These are phyloP conservation scores for Drosophila oshimai DNA, from an alignment of 1,140 invertebrate species.

Conservation along the genomic window DNA sequence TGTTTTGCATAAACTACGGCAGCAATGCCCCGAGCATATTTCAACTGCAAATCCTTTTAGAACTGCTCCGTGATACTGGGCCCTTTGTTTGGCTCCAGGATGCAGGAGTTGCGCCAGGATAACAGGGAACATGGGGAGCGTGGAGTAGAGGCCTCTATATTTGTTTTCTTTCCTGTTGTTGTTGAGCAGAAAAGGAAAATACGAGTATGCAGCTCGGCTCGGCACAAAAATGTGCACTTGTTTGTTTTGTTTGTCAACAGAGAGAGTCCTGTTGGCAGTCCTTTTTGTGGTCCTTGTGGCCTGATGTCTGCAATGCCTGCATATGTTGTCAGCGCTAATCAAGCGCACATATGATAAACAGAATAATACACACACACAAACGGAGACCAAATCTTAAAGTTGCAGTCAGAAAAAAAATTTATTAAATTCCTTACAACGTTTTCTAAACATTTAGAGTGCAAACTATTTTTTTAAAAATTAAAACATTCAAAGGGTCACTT, in stretches of 20 bases:
- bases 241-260: slow-evolving; percentile 72
- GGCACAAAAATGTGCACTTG: slow-evolving; percentile 71
- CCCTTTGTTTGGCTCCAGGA: slow-evolving; percentile 35
- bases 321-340: slow-evolving; percentile 79
- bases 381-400: not conserved
- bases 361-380: slow-evolving; percentile 23
- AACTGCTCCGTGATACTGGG: slow-evolving; percentile 38
- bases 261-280: slow-evolving; percentile 66
- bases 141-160: slow-evolving; percentile 41
- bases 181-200: slow-evolving; percentile 20
- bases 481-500: no score
- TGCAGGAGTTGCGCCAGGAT: slow-evolving; percentile 27
- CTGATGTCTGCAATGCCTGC: slow-evolving; percentile 53
- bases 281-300: slow-evolving; percentile 52
- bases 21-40: slow-evolving; percentile 44
- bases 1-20: slow-evolving; percentile 48
- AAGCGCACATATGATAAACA: slow-evolving; percentile 79
- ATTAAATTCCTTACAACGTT: not conserved
- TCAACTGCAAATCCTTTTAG: slow-evolving; percentile 56
- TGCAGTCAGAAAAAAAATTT: not conserved
- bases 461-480: no score
- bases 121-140: not conserved
- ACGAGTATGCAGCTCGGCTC: no score
- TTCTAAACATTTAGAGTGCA: no score
- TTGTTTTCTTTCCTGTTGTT: slow-evolving; percentile 37